Evolutionary conservation across 2,113 vertebrate species (phyloP), one percentile per base, ranked within the genome.

Genomic region (Phasianus colchicus): DNA sequence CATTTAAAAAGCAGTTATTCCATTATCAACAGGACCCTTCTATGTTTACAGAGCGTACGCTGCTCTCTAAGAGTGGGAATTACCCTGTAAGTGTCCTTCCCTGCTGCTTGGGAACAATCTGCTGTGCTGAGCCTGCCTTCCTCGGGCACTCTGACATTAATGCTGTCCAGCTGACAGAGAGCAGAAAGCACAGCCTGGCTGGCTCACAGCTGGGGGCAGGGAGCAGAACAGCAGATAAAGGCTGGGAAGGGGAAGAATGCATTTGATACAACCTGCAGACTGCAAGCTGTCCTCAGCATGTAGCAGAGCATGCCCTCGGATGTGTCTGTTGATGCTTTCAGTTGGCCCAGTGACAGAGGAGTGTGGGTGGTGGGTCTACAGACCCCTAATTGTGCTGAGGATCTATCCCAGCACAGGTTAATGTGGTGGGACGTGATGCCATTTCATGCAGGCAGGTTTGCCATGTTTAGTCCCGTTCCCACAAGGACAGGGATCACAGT

Each of bases 61-160:
- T 81, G 4, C 94, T 89, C 87, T 78, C 84, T 20, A 42, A 60
- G 87, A 89, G 93, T 1, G 34, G 91, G 90, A 93, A 89, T 57
- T 40, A 89, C 73, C 86, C 90, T 55, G 69, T 22, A 22, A 88
- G 70, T 10, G 79, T 58, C 7, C 86, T 71, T 79, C 96, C 93
- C 92, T 61, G 92, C 95, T 94, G 91, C 86, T 85, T 7, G 0
- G 86, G 81, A 92, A 86, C 91, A 90, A 70, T 75, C 90, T 22
- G 8, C 17, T 12, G 66, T 74, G 27, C 34, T 3, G 64, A 91
- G 80, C 76, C 76, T 42, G 71, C 20, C 34, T 38, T 32, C 50
- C 36, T 16, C 32, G 16, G 15, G 47, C 34, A 22, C 47, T 65
- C 15, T 25, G 32, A 40, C 11, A n/a, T 71, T 38, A 43, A 67